phyloP scores from a whole-genome alignment of 2,113 vertebrate species.

The Trinectes maculatus region DNA sequence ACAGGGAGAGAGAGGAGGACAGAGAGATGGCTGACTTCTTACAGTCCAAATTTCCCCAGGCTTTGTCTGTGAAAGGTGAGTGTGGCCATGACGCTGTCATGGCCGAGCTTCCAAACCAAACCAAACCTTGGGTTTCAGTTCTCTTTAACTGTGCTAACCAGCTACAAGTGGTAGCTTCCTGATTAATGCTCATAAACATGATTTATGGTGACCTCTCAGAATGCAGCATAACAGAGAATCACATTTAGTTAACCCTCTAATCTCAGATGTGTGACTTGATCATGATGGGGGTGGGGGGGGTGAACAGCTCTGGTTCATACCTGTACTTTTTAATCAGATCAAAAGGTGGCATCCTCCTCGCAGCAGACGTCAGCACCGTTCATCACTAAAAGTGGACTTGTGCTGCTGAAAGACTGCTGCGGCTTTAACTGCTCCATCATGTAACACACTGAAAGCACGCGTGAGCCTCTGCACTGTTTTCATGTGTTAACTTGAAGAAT shows the following conservation, averaged over 20 bases:
- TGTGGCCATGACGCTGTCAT: neutral
- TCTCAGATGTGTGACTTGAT: no score
- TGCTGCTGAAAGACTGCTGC: slow-evolving; percentile 88
- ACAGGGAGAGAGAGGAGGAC: slow-evolving; percentile 90
- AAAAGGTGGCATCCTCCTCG: slow-evolving; percentile 76
- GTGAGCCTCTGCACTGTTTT: slow-evolving; percentile 2
- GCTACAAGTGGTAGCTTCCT: no score
- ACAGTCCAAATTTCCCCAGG: slow-evolving; percentile 84
- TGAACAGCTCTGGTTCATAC: neutral
- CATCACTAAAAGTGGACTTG: slow-evolving; percentile 83
- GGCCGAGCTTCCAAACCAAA: neutral
- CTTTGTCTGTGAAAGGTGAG: slow-evolving; percentile 81
- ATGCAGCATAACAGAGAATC: no score
- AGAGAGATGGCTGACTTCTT: slow-evolving; percentile 90
- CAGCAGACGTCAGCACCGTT: slow-evolving; percentile 79
- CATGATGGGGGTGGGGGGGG: neutral
- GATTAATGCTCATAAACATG: no score
- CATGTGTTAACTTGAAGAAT: neutral
- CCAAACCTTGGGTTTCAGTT: neutral
- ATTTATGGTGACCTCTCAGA: no score
- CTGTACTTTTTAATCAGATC: slow-evolving; percentile 60
- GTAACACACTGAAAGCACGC: slow-evolving; percentile 70
- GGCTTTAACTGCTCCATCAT: slow-evolving; percentile 89
- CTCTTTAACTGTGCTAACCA: neutral
- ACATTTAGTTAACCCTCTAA: no score